Base-by-base conservation (phyloP, 2,113 vertebrate species). In the Notechis scutatus region DNA sequence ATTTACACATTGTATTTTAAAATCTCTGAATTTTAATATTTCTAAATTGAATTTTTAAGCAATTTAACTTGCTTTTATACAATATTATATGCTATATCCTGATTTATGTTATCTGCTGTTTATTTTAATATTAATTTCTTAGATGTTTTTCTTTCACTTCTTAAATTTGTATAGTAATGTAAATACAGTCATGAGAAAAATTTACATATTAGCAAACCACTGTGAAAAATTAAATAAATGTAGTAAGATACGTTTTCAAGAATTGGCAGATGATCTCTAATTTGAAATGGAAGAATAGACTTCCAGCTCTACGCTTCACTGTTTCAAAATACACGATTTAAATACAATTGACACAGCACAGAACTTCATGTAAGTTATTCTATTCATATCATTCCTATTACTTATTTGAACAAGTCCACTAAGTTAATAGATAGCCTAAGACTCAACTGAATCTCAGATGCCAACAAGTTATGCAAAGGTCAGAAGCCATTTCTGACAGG, bases 1-100 rank as follows among this genome's bases (percentile, higher is more conserved):
- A 98, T 98, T 98, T 98, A 98, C 98, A 98, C 95, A 97, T 97
- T 96, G 97, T 97, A 97, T 97, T 95, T 88, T 74, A 61, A 92
- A 97, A 97, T 97, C 96, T 98, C 96, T 97, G 97, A 96, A 97
- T 97, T 97, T 96, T 96, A 96, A 97, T 92, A 96, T 96, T 97
- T 97, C 95, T 96, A 97, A 97, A 95, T 95, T 81, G 34, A 42
- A 42, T 81, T 81, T 81, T 81, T 81, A 39, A 39, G 34, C 34
- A 81, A 81, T 81, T 81, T 81, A 39, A 20, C 29, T 69, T 69
- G 61, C 61, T 69, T 45, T 45, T 34, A 74, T 74, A 45, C 12
- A 50, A 86, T 47, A 86, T 87, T 26, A 87, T 29, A 45, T 11
- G 2, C 50, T 47, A 9, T 29, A 87, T 29, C 24, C 85, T 47